These are phyloP conservation scores for Chaenocephalus aceratus DNA, from an alignment of 2,113 vertebrate genomes.

Conservation along the genomic window DNA sequence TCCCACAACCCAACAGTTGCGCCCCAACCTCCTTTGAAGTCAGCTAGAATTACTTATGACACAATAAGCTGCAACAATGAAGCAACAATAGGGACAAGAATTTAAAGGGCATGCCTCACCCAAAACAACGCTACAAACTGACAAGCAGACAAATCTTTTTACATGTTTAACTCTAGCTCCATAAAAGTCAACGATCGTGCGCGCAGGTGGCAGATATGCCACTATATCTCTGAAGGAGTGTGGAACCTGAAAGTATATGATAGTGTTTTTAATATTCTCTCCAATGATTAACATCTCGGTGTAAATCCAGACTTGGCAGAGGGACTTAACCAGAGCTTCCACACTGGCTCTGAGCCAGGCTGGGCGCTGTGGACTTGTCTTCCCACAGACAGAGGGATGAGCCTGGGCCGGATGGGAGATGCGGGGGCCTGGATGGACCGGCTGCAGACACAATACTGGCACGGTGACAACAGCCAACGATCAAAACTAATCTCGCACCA, in stretches of 20 bases:
- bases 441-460: constrained; percentile 86
- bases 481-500: constrained; percentile 73
- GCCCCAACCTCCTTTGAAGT: constrained; percentile 77
- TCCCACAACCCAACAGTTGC: constrained; percentile 76
- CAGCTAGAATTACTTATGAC: constrained; percentile 83
- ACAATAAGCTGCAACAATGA: constrained; percentile 82
- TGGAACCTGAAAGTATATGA: constrained; percentile 43
- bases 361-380: constrained; percentile 76
- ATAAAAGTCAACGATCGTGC: neutral
- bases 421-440: constrained; percentile 70
- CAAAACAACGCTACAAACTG: constrained; percentile 38
- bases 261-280: constrained; percentile 64
- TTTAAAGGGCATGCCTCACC: constrained; percentile 66
- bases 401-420: constrained; percentile 73
- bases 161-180: constrained; percentile 2
- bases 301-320: constrained; percentile 77
- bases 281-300: constrained; percentile 71
- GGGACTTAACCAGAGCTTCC: constrained; percentile 65
- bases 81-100: constrained; percentile 70
- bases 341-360: constrained; percentile 73
- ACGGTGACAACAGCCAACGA: constrained; percentile 74
- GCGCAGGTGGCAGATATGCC: constrained; percentile 15
- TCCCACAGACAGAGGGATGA: constrained; percentile 79
- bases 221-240: constrained; percentile 30
- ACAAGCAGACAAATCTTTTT: constrained; percentile 17